phyloP scores from a whole-genome alignment of 1,140 invertebrate genomes.

The Rhopalosiphum maidis region DNA sequence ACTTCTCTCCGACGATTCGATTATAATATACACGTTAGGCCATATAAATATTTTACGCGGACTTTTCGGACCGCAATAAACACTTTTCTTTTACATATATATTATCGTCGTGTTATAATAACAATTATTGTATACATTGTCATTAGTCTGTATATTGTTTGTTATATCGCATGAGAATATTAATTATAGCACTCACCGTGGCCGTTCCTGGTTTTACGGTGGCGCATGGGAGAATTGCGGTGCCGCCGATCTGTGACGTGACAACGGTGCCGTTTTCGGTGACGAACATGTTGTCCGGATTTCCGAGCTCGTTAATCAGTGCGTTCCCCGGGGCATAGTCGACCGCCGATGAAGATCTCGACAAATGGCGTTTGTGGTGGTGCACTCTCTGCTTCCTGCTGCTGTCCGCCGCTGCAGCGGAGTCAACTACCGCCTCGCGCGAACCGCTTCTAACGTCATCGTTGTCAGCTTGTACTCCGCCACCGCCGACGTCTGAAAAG shows the following conservation, averaged over 20 bases:
- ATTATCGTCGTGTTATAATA: no score
- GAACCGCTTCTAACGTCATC: neutral
- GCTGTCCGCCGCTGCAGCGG: neutral
- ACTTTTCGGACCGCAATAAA: no score
- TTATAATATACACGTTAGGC: no score
- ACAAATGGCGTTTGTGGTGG: conserved; percentile 53
- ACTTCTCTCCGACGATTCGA: no score
- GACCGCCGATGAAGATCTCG: conserved; percentile 30
- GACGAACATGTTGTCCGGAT: conserved; percentile 66
- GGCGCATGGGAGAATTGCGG: conserved; percentile 76
- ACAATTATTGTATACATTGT: neutral
- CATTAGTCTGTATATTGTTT: neutral
- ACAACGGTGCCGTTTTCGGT: conserved; percentile 82
- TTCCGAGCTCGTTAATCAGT: conserved; percentile 44
- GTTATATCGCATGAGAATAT: no score
- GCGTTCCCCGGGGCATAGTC: conserved; percentile 7
- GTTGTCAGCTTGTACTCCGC: no score
- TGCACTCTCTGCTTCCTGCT: neutral
- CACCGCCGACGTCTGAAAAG: neutral
- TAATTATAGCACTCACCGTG: conserved; percentile 35
- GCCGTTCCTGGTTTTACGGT: conserved; percentile 33
- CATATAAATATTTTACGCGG: no score
- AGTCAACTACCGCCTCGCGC: neutral
- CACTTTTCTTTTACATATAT: neutral
- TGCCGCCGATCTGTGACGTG: conserved; percentile 80